Evolutionary conservation across 1,140 invertebrate genomes (phyloP).

Genomic region (Panagrolaimus sp.): DNA sequence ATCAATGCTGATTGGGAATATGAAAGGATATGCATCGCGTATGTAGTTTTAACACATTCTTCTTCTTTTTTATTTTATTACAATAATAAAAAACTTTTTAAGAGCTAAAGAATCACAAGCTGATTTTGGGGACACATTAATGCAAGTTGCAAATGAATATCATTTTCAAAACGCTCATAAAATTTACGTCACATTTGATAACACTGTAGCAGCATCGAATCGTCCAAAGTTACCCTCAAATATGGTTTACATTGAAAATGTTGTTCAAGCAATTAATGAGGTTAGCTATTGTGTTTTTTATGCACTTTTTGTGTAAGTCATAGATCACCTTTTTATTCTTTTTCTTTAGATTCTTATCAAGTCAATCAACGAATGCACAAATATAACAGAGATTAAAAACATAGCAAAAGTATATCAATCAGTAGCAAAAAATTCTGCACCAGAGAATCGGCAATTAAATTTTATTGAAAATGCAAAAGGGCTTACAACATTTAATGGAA

Average conservation of each 20-base stretch:
- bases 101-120: too few relatives aligned
- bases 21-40: slow-evolving; percentile 7
- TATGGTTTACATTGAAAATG: slow-evolving; percentile 8
- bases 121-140: too few relatives aligned
- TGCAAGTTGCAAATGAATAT: neutral
- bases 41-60: neutral
- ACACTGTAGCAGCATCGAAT: slow-evolving; percentile 1
- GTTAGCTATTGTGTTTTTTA: neutral
- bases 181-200: neutral
- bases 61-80: too few relatives aligned
- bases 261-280: slow-evolving; percentile 2
- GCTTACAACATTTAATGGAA: neutral
- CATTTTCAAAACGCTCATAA: neutral
- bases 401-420: slow-evolving; percentile 4
- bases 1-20: slow-evolving; percentile 11
- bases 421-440: neutral
- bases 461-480: neutral
- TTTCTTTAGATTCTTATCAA: neutral
- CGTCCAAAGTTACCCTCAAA: neutral
- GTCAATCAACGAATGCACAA: slow-evolving; percentile 4
- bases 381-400: slow-evolving; percentile 6
- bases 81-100: too few relatives aligned
- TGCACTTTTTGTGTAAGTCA: neutral
- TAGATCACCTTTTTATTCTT: neutral
- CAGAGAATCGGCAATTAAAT: too few relatives aligned